These are phyloP conservation scores for Hybognathus amarus DNA, from an alignment of 2,797 vertebrate genomes.

Conservation along the genomic window DNA sequence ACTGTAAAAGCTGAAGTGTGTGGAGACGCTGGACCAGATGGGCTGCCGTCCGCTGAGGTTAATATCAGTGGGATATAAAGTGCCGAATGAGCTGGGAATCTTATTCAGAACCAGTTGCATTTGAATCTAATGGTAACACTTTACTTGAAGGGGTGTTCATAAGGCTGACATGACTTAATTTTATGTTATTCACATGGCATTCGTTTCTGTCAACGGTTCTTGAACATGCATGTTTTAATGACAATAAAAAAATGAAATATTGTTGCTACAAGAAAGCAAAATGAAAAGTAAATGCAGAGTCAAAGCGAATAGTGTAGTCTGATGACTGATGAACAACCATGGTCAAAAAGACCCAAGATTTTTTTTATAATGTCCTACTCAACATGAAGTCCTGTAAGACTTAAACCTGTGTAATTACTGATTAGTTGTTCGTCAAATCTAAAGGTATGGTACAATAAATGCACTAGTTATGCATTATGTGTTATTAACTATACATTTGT, in stretches of 20 bases:
- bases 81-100: neutral
- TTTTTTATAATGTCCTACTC: neutral
- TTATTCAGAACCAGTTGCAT: neutral
- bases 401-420: neutral
- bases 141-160: too few species aligned
- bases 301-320: neutral
- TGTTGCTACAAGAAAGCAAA: neutral
- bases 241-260: neutral
- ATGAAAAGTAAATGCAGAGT: neutral
- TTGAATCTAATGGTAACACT: neutral
- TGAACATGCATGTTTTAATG: neutral
- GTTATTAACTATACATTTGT: too few species aligned
- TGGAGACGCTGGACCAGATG: slow-evolving; percentile 45
- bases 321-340: neutral
- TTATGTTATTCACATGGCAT: neutral
- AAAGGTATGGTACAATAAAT: neutral
- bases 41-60: slow-evolving; percentile 43
- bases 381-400: neutral
- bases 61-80: slow-evolving; percentile 56
- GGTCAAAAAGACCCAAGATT: neutral
- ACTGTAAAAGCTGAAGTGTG: slow-evolving; percentile 71
- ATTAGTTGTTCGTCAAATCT: neutral
- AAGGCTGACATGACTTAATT: too few species aligned
- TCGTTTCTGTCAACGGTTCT: neutral
- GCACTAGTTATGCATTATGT: neutral